Conservation (phyloP, 2,888 invertebrate genomes). For the Atrina japonica region DNA sequence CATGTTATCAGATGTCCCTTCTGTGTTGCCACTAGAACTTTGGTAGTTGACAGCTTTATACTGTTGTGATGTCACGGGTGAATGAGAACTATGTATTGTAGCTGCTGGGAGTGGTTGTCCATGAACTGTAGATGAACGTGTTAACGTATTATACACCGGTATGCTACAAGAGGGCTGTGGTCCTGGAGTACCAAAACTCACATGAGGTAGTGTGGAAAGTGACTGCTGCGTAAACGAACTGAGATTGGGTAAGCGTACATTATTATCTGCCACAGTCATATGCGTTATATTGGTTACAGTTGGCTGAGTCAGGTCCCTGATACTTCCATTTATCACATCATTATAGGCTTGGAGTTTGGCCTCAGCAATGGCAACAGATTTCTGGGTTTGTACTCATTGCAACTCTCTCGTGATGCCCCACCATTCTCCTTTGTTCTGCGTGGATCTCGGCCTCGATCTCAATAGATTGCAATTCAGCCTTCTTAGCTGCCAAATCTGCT, state of each 20-base stretch:
- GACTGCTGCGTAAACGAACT: not conserved
- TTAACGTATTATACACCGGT: too few species aligned
- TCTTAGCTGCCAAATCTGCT: not conserved
- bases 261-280: too few species aligned
- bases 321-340: not conserved
- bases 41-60: not conserved
- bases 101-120: not conserved
- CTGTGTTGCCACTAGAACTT: not conserved
- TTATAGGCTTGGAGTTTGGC: constrained; percentile 1
- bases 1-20: not conserved
- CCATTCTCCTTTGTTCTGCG: not conserved
- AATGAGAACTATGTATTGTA: not conserved
- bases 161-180: not conserved
- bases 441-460: not conserved
- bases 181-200: not conserved
- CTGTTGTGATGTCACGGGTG: not conserved
- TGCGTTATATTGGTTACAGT: too few species aligned
- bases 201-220: not conserved
- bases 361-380: not conserved
- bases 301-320: too few species aligned
- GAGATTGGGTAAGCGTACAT: not conserved
- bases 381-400: not conserved
- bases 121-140: too few species aligned
- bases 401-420: too few species aligned
- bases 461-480: not conserved